These are phyloP conservation scores for Halesus radiatus DNA, from an alignment of 1,140 invertebrate species.

Conservation along the genomic window DNA sequence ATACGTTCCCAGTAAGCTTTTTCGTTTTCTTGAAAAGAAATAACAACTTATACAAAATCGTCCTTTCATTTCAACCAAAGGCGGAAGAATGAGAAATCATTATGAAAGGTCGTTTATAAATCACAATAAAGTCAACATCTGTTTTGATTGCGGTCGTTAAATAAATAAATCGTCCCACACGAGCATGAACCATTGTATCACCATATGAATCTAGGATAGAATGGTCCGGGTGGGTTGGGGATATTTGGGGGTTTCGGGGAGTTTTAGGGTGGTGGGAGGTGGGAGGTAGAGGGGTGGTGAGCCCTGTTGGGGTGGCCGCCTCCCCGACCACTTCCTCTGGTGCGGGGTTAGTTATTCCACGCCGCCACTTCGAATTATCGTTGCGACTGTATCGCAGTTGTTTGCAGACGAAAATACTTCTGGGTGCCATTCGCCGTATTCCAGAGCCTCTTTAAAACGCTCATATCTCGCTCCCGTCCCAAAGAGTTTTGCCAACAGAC, in stretches of 20 bases:
- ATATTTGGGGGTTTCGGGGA: neutral
- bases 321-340: neutral
- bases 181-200: neutral
- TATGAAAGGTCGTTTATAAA: neutral
- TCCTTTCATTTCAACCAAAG: neutral
- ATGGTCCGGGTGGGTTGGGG: no score
- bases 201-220: neutral
- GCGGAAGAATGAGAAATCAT: neutral
- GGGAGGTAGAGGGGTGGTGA: no score
- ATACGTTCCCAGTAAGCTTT: neutral
- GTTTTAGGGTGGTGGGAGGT: neutral
- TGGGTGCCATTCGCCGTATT: neutral
- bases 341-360: slow-evolving; percentile 42
- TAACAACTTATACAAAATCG: neutral
- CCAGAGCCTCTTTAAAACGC: no score
- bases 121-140: neutral
- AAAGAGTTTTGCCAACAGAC: neutral
- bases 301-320: neutral
- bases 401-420: slow-evolving; percentile 22
- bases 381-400: slow-evolving; percentile 33
- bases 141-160: slow-evolving; percentile 6
- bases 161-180: neutral
- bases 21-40: neutral
- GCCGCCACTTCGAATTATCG: slow-evolving; percentile 36
- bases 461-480: neutral